Percentiles rank a stretch among this genome's conserved stretches.
Evolutionary conservation across 2,113 vertebrate species (phyloP).

Genomic region (Oophaga pumilio): DNA sequence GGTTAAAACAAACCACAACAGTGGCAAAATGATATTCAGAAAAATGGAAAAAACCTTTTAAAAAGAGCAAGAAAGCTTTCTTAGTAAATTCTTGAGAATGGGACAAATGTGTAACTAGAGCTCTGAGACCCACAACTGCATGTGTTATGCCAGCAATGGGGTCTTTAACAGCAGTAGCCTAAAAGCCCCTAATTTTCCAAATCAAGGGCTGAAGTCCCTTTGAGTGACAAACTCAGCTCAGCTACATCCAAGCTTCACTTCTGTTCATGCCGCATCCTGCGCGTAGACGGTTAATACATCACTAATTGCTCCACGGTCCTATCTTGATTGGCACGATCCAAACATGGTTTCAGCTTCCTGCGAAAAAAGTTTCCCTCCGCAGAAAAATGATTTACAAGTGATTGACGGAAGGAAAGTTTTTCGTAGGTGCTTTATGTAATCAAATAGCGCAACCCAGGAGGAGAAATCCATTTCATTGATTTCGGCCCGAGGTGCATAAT

Average conservation of each 20-base stretch:
- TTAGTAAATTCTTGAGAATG: too few relatives aligned
- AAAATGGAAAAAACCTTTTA: too few relatives aligned
- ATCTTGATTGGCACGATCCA: background rate
- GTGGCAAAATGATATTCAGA: too few relatives aligned
- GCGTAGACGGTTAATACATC: background rate
- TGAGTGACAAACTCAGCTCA: background rate
- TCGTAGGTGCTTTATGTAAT: slow-evolving; percentile 57
- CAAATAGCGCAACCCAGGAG: slow-evolving; percentile 52
- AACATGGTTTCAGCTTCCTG: background rate
- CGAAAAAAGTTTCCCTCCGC: slow-evolving; percentile 42
- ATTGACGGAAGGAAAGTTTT: slow-evolving; percentile 58
- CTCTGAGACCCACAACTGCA: too few relatives aligned
- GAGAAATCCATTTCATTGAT: slow-evolving; percentile 57
- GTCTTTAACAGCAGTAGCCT: too few relatives aligned
- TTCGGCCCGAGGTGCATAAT: slow-evolving; percentile 58
- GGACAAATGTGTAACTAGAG: too few relatives aligned
- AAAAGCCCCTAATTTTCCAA: background rate
- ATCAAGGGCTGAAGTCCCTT: background rate
- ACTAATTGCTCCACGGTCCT: background rate
- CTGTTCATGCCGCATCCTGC: too few relatives aligned
- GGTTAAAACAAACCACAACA: too few relatives aligned
- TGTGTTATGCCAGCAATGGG: too few relatives aligned
- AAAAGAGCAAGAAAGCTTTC: too few relatives aligned
- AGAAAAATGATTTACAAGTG: slow-evolving; percentile 38
- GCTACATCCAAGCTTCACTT: background rate